Conservation (phyloP, 35 echinoderm and acorn worm genomes). For the Heliocidaris tuberculata region DNA sequence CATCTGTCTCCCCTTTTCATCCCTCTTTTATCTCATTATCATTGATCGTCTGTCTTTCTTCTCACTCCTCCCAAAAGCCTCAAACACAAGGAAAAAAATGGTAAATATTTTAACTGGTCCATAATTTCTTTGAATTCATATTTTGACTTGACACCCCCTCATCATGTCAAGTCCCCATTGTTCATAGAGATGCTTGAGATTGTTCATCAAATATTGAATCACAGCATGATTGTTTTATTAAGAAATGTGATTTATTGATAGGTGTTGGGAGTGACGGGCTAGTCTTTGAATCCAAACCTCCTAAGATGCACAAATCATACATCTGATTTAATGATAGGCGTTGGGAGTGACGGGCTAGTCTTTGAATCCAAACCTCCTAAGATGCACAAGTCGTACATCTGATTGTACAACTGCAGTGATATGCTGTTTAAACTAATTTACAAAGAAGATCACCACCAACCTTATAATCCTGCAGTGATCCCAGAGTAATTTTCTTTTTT, state of each 20-base stretch:
- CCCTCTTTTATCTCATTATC: no score
- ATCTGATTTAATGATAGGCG: neutral
- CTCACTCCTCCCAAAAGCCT: no score
- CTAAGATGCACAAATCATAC: neutral
- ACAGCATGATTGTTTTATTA: neutral
- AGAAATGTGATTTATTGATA: neutral
- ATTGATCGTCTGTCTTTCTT: no score
- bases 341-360: neutral
- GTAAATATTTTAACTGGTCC: neutral
- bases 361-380: neutral
- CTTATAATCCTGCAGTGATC: no score
- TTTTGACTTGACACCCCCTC: neutral
- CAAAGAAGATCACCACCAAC: no score
- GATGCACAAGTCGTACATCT: no score
- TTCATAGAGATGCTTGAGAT: neutral
- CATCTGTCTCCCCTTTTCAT: no score
- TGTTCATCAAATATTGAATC: neutral
- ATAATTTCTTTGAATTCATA: neutral
- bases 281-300: neutral
- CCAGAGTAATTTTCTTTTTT: no score
- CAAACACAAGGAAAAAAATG: neutral
- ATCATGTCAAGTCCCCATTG: neutral
- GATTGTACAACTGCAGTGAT: no score
- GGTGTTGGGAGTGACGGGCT: neutral
- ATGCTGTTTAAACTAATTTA: no score